Evolutionary conservation across 2,888 invertebrate species (phyloP), one percentile per base, ranked within the genome.

Genomic region (Monopis laevigella): DNA sequence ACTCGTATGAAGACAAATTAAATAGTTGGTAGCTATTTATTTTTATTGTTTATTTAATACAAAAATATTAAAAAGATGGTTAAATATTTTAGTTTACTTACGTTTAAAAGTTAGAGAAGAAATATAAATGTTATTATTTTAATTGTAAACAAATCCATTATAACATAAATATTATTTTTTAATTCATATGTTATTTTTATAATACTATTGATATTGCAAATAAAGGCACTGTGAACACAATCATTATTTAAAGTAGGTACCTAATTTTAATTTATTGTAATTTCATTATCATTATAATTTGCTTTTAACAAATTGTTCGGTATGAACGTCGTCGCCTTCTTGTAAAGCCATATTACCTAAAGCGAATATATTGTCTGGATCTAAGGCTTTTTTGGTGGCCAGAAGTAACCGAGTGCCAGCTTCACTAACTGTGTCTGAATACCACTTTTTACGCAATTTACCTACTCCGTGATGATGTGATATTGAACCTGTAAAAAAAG

Each of bases 401-500:
- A 87, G 71, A 52, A 94, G 87, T 11, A 96, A 78, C 6, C 84
- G 83, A 1, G 90, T 82, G 0, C 96, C 96, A 1, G 91, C 84
- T 13, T 87, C 82, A 6, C 97, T 95, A 2, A 98, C 90, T 0
- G 95, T 92, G 41, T 85, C 80, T 3, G 86, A 80, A 64, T 98
- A 90, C 92, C 96, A 99, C 54, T 87, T 87, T 51, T 90, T 89
- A 12, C 98, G 85, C 43, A 92, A 82, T 69, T 99, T 99, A 0
- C 98, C 98, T 10, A 98, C 89, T 1, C 98, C 98, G 64, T 98
- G 98, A 67, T 98, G 98, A 72, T 98, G 98, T 0, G 97, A 97
- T 51, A 98, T 85, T 49, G 95, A 96, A 13, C 86, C 86, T 82
- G 61, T 11, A 49, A 53, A 41, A 32, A 34, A 39, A 36, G 16